Percentiles rank a stretch among this genome's conserved stretches.
These are phyloP conservation scores for Perithous albicinctus DNA, from an alignment of 2,888 invertebrate genomes.

Conservation along the genomic window DNA sequence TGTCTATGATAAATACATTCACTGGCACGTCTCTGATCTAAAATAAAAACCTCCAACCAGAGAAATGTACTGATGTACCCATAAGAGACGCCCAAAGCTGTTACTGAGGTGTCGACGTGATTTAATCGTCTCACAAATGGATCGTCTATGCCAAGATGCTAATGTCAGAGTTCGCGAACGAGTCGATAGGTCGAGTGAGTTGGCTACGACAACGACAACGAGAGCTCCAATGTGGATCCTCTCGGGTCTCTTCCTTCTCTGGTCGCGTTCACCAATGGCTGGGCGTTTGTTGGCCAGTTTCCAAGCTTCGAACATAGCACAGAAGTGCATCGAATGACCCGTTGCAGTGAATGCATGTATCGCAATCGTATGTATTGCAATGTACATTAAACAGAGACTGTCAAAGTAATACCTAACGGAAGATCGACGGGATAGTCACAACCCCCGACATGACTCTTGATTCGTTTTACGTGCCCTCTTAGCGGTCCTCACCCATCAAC, in stretches of 20 bases:
- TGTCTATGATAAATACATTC: not conserved
- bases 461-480: constrained; percentile 7
- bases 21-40: not conserved
- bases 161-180: constrained; percentile 66
- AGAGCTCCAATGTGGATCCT: constrained; percentile 41
- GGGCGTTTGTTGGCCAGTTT: constrained; percentile 40
- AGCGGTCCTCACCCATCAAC: not conserved
- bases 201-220: constrained; percentile 48
- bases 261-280: constrained; percentile 16
- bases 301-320: constrained; percentile 43
- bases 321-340: constrained; percentile 47
- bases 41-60: not conserved
- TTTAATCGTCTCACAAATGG: constrained; percentile 75
- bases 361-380: constrained; percentile 21
- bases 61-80: not conserved
- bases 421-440: constrained; percentile 25
- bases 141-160: constrained; percentile 66
- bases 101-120: constrained; percentile 56
- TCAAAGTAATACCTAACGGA: not conserved
- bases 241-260: constrained; percentile 5
- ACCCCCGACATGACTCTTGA: not conserved
- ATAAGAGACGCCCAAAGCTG: not conserved
- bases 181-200: constrained; percentile 65
- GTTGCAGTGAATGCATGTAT: constrained; percentile 32
- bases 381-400: constrained; percentile 8